Base-by-base conservation (phyloP, 2,888 invertebrate species). In the Amblyjoppa fuscipennis region DNA sequence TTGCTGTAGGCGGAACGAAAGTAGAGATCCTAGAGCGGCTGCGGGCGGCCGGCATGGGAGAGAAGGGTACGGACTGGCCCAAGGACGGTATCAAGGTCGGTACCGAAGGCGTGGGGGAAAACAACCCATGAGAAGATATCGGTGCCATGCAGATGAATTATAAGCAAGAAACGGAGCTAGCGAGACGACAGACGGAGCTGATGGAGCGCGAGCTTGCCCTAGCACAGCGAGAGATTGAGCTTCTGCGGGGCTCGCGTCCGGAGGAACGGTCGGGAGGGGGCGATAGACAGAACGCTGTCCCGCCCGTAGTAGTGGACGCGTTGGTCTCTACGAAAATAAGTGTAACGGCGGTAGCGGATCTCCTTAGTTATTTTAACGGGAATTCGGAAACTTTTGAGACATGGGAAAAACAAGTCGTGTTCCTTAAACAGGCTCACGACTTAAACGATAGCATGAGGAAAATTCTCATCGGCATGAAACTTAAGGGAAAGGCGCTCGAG, bases 401-500 rank as follows among this genome's bases (percentile, higher is more conserved):
- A 45, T 80, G 84, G 80, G 75, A 75, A 20, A 80, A 74, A 11
- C 83, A 80, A 45, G 59, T 79, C 0, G n/a, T 13, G n/a, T 82
- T 78, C 45, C 11, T 78, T 11, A 82, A 64, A 20, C 2, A n/a
- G 16, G 66, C 76, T 20, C 80, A 83, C 49, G 7, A 49, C 3
- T 13, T 83, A 1, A 49, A 75, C 0, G 71, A 79, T 41, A 34
- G 64, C 25, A 49, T 49, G 20, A 61, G 41, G 69, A 85, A 79
- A 59, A 53, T 80, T 49, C 25, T 77, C 11, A 83, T 83, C 20
- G 76, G 75, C 3, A 73, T 45, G 80, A 71, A 61, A 28, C 53
- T 82, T 3, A 85, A 83, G 53, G 75, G 71, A 20, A 78, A 64
- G 25, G 79, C 82, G 20, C 68, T 80, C 34, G 73, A 85, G 38